These are phyloP conservation scores for Plebejus argus DNA, from an alignment of 2,888 invertebrate species.

Conservation along the genomic window DNA sequence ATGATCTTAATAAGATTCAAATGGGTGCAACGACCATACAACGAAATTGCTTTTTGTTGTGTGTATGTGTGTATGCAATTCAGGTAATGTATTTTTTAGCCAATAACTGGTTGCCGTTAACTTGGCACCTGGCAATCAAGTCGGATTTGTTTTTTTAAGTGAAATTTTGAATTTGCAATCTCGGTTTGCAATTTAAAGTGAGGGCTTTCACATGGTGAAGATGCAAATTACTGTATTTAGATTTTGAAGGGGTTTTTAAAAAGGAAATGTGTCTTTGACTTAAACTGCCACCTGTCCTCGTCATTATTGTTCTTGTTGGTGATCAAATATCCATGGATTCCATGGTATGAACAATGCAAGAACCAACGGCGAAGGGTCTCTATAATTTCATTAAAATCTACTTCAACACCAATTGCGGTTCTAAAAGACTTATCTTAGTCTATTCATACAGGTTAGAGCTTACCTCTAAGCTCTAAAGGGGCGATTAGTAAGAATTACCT, in stretches of 20 bases:
- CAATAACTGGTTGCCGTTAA: conserved; percentile 5
- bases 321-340: too few relatives aligned
- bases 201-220: not conserved
- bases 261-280: not conserved
- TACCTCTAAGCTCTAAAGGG: not conserved
- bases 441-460: too few relatives aligned
- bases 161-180: conserved; percentile 14
- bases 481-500: not conserved
- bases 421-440: too few relatives aligned
- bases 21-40: conserved; percentile 15
- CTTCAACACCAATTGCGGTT: too few relatives aligned
- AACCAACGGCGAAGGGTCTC: too few relatives aligned
- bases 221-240: conserved; percentile 4
- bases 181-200: conserved; percentile 8
- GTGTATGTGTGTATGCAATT: not conserved
- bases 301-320: not conserved
- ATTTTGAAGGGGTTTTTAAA: not conserved
- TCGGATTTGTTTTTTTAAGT: conserved; percentile 11
- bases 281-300: not conserved
- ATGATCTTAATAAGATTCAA: conserved; percentile 17
- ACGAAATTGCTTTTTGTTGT: conserved; percentile 8
- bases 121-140: conserved; percentile 11
- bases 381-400: too few relatives aligned
- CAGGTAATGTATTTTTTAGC: conserved; percentile 12
- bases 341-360: too few relatives aligned